Conservation (phyloP, 2,888 invertebrate genomes). For the Ophion slaviceki region DNA sequence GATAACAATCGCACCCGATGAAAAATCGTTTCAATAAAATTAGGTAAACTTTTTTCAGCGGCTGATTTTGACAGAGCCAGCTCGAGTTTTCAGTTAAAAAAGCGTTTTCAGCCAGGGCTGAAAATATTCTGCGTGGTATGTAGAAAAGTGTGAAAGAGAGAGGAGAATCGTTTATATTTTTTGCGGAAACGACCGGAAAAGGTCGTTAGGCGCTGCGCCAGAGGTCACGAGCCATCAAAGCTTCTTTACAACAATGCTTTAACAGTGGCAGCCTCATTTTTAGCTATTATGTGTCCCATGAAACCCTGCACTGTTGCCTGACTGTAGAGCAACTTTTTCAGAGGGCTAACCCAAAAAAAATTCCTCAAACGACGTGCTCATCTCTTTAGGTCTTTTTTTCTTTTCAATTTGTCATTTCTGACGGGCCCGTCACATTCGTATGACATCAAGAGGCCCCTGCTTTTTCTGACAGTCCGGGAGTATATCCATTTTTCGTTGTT, state of each 20-base stretch:
- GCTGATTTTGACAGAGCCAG: background rate
- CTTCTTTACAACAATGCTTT: background rate
- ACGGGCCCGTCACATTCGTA: background rate
- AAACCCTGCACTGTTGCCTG: background rate
- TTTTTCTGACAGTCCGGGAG: background rate
- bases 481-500: background rate
- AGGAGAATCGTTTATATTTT: background rate
- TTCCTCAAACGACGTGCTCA: background rate
- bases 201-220: slow-evolving; percentile 64
- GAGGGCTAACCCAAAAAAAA: background rate
- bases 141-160: background rate
- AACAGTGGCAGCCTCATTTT: slow-evolving; percentile 22
- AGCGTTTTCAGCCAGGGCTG: background rate
- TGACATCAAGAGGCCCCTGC: background rate
- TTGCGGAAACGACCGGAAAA: slow-evolving; percentile 31
- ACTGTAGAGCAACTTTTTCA: background rate
- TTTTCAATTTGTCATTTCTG: background rate
- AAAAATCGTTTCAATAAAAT: background rate
- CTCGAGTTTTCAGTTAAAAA: background rate
- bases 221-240: slow-evolving; percentile 17
- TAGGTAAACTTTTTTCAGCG: background rate
- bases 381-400: background rate
- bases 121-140: background rate
- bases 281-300: background rate
- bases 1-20: background rate